Base-by-base conservation (phyloP, 2,888 invertebrate genomes). In the Scaptomyza flava region DNA sequence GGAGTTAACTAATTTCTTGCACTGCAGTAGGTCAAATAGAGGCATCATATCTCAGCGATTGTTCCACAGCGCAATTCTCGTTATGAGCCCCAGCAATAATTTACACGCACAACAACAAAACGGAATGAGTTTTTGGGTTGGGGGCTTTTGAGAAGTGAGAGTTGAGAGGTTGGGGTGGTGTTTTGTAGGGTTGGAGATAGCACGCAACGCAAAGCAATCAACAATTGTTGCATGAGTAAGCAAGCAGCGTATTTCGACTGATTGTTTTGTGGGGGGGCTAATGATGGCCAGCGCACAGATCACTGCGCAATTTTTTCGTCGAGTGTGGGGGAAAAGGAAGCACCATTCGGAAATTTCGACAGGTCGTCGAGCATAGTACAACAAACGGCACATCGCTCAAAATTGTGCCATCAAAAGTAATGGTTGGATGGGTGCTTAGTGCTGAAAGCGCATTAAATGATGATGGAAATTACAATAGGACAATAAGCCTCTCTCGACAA, bases 361-460 rank as follows among this genome's bases (percentile, higher is more conserved):
- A 45, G 51, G 47, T 38, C 41, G 36, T 36, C 47, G 36, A 43
- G 31, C 12, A 5, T 1, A 34, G 17, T 33, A 12, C 9, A 38
- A 14, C 27, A 30, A 30, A 30, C 7, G 38, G 12, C 36, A 5
- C 8, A 9, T 27, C 11, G 67, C 70, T 70, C 54, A 63, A 88
- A 82, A 88, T 88, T 86, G 78, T 86, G 78, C 87, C 81, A 83
- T 83, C 84, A 88, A 81, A 86, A 63, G 54, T 83, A 88, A 83
- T 83, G 83, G 20, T 36, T 42, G 33, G 58, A 41, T 47, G 46
- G 58, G 9, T 41, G 31, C 14, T 11, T 14, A 11, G 47, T 51
- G 20, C 56, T 60, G 60, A 71, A 59, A 58, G 62, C 56, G 50
- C 53, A 72, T 67, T 58, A 66, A 66, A 36, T 79, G 42, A 45